Evolutionary conservation across 1,140 invertebrate species (phyloP).

Genomic region (Papilio polyxenes): DNA sequence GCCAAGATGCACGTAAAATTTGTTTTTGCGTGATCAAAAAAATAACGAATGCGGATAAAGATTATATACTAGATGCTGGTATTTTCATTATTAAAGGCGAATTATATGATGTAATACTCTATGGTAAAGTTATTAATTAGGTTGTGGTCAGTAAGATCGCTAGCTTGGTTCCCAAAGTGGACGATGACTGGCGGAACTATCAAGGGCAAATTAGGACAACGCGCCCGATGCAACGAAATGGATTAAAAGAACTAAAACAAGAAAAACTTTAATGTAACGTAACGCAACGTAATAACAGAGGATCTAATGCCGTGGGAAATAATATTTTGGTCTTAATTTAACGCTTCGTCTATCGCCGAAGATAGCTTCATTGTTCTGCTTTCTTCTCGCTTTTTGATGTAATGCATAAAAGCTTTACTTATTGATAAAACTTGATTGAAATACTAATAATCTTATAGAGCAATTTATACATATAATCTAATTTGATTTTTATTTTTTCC

Average conservation of each 20-base stretch:
- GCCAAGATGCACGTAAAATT: conserved; percentile 33
- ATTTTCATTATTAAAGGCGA: not conserved
- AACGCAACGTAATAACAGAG: conserved; percentile 12
- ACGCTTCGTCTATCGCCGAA: conserved; percentile 19
- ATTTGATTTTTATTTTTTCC: not conserved
- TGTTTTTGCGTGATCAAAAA: conserved; percentile 23
- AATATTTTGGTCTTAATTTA: conserved; percentile 28
- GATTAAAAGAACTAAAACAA: not conserved
- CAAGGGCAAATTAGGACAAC: conserved; percentile 32
- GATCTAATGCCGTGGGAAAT: conserved; percentile 29
- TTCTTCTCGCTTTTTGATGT: conserved; percentile 9
- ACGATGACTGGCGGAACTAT: conserved; percentile 19
- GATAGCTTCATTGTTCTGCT: conserved; percentile 1
- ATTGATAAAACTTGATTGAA: not conserved
- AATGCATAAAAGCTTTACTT: conserved; percentile 25
- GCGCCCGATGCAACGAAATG: not conserved
- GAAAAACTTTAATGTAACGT: conserved; percentile 22
- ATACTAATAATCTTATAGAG: too few species aligned
- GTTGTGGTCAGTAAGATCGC: not conserved
- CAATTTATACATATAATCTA: not conserved
- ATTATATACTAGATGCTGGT: not conserved
- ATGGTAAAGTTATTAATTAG: conserved; percentile 14
- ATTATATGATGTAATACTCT: not conserved
- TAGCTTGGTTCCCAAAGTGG: conserved; percentile 5
- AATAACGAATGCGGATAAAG: conserved; percentile 11